A percentile compares a stretch with the other conserved stretches of the same genome.
Conservation (phyloP, 2,888 invertebrate genomes). For the Caenorhabditis sp. region DNA sequence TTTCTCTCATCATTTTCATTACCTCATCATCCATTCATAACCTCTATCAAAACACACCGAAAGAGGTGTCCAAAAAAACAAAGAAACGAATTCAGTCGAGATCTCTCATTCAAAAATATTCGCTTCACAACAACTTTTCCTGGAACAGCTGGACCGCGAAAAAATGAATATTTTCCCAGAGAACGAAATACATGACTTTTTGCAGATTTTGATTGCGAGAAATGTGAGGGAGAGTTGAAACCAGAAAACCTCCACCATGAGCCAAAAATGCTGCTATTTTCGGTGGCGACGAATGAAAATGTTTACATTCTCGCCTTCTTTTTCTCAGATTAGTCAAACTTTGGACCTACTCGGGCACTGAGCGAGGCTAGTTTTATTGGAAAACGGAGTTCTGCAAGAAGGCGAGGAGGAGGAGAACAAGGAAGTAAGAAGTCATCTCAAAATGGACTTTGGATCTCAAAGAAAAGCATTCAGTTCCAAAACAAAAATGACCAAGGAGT, state of each 20-base stretch:
- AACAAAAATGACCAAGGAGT: too few relatives aligned
- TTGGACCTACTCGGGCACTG: constrained; percentile 24
- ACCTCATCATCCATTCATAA: too few relatives aligned
- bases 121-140: not conserved
- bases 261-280: not conserved
- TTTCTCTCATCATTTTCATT: too few relatives aligned
- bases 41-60: too few relatives aligned
- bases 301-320: constrained; percentile 31
- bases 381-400: constrained; percentile 4
- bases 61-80: too few relatives aligned
- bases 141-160: not conserved
- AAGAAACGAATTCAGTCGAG: too few relatives aligned
- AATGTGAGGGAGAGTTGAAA: too few relatives aligned
- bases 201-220: not conserved
- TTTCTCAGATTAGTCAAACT: constrained; percentile 58
- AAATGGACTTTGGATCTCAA: too few relatives aligned
- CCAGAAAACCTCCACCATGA: not conserved
- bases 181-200: constrained; percentile 10
- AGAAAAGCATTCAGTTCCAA: too few relatives aligned
- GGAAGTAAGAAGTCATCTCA: constrained; percentile 30
- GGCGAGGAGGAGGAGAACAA: too few relatives aligned
- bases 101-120: too few relatives aligned
- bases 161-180: constrained; percentile 19
- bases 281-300: not conserved
- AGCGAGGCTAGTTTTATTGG: constrained; percentile 6